A percentile compares a stretch with the other conserved stretches of the same genome.
Conservation (phyloP, 2,113 vertebrate genomes). For the Thymallus thymallus region DNA sequence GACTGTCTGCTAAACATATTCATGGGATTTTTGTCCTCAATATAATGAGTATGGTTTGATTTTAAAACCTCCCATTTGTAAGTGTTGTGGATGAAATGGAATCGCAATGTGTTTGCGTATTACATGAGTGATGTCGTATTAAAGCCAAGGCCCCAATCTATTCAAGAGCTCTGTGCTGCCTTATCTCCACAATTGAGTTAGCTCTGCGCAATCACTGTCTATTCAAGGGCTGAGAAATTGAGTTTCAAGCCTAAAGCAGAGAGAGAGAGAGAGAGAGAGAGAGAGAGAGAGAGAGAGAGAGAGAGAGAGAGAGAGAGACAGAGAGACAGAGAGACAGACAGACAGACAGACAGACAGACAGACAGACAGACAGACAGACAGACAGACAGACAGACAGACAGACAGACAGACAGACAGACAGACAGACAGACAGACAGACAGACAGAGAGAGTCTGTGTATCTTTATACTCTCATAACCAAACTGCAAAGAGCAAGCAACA, state of each 20-base stretch:
- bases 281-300: conserved; percentile 33
- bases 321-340: no score
- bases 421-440: no score
- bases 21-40: conserved; percentile 46
- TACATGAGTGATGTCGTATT: conserved; percentile 71
- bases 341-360: no score
- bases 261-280: conserved; percentile 24
- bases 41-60: conserved; percentile 49
- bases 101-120: conserved; percentile 64
- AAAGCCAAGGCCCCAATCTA: conserved; percentile 75
- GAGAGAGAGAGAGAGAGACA: conserved; percentile 2
- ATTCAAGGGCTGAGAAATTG: conserved; percentile 78
- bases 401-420: no score
- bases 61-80: conserved; percentile 60
- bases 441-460: conserved; percentile 46
- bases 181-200: conserved; percentile 77
- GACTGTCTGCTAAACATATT: conserved; percentile 49
- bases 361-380: no score
- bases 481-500: conserved; percentile 35
- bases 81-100: conserved; percentile 64
- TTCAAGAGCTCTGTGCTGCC: conserved; percentile 70
- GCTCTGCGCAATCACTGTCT: conserved; percentile 72
- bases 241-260: conserved; percentile 73
- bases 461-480: conserved; percentile 43
- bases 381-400: no score